Evolutionary conservation across 1,140 invertebrate species (phyloP), one percentile per base, ranked within the genome.

Genomic region (Drosophila biarmipes): DNA sequence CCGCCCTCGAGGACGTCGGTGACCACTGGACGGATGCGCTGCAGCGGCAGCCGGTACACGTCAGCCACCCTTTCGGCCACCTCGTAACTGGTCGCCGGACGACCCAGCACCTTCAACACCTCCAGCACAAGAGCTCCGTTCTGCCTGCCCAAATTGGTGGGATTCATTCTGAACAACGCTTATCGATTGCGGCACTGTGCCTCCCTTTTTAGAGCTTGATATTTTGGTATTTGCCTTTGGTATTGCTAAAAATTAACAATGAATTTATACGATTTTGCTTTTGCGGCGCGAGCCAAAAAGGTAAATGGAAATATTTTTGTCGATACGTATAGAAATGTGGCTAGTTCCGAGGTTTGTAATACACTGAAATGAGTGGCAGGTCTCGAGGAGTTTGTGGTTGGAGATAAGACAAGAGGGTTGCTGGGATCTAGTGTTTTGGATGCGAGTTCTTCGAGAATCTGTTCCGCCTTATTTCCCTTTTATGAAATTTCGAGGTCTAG

Each of bases 51-150:
- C 10, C 73, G 68, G 46, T 85, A 86, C 27, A 87, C 72, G 8
- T 81, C 57, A 6, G 81, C 56, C n/a, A 86, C 74, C 11, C 81
- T 56, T 15, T 71, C 51, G 1, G 82, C 67, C 21, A 86, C 59
- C 57, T 87, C 81, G 27, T 57, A 52, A 17, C 80, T 73, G 29
- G 56, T 81, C 15, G 73, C 82, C 17, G 81, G 81, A 38, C 82
- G 82, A 29, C 82, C 82, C 31, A 86, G 29, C 11, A 86, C 81
- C 62, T 87, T 76, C 2, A 86, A 46, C 8, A 81, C 78, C 53
- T 86, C 81, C 35, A 86, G 59, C 17, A 86, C 81, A 15, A 87
- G 46, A 19, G 81, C 81, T 7, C 81, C 78, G 35, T 81, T 86
- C 56, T 87, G 82, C 24, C 80, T 87, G 53, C 81, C 81, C 59